Evolutionary conservation across 1,140 invertebrate genomes (phyloP).

Genomic region (Macrobrachium rosenbergii): DNA sequence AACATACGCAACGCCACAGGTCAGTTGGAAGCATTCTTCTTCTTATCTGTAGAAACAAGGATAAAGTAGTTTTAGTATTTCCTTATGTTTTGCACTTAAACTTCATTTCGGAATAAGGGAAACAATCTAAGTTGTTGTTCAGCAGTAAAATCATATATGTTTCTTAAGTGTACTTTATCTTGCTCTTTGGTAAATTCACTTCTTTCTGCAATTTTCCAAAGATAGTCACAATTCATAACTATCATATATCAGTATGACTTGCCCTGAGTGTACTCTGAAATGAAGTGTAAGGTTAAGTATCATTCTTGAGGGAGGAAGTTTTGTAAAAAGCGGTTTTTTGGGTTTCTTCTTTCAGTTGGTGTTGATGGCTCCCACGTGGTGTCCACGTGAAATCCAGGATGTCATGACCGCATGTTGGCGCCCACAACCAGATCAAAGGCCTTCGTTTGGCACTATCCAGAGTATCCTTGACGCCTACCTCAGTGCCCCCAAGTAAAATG

Average conservation of each 20-base stretch:
- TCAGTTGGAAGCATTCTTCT: not conserved
- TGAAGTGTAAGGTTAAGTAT: not conserved
- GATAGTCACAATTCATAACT: too few species aligned
- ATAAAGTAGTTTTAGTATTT: not conserved
- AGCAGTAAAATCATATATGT: too few species aligned
- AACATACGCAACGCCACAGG: constrained; percentile 39
- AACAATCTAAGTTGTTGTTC: too few species aligned
- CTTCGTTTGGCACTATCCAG: constrained; percentile 36
- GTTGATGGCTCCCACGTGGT: constrained; percentile 41
- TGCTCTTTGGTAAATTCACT: too few species aligned
- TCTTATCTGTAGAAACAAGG: not conserved
- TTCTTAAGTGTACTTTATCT: too few species aligned
- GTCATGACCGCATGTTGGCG: constrained; percentile 48
- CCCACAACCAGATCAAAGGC: constrained; percentile 28
- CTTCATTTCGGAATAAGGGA: not conserved
- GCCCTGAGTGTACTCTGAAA: not conserved
- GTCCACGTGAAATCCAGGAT: constrained; percentile 41
- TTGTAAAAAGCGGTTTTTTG: not conserved
- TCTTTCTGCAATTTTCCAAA: too few species aligned
- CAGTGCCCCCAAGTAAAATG: not conserved
- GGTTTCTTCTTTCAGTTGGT: constrained; percentile 14
- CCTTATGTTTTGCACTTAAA: not conserved
- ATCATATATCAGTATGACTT: too few species aligned
- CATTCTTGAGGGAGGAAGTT: not conserved
- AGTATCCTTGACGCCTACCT: constrained; percentile 26